phyloP scores from a whole-genome alignment of 2,888 invertebrate genomes.

The Toxonevra muliebris region DNA sequence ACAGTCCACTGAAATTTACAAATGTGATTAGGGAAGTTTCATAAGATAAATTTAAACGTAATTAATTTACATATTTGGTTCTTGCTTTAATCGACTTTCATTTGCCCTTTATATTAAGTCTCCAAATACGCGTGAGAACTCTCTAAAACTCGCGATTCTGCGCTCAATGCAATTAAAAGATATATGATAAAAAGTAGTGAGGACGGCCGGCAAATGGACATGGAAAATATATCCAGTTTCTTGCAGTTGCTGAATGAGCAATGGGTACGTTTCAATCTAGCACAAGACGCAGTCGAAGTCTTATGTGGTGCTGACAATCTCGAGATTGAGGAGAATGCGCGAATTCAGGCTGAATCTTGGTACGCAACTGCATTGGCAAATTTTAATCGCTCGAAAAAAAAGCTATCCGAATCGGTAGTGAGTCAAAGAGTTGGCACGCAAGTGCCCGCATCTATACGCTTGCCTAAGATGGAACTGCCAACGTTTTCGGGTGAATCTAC shows the following conservation, averaged over 20 bases:
- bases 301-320: background rate
- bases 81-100: no score
- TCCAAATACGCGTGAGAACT: no score
- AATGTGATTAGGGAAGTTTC: no score
- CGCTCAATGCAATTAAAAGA: constrained; percentile 1
- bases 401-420: background rate
- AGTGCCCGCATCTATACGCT: background rate
- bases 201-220: background rate
- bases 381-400: constrained; percentile 15
- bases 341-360: background rate
- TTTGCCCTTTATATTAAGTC: no score
- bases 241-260: background rate
- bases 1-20: no score
- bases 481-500: constrained; percentile 29
- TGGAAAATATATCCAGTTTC: background rate
- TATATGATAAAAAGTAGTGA: constrained; percentile 1
- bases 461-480: constrained; percentile 22
- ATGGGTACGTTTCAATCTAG: background rate
- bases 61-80: no score
- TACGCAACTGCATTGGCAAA: constrained; percentile 5
- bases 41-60: no score
- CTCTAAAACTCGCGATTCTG: background rate
- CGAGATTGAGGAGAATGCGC: constrained; percentile 1
- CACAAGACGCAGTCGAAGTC: background rate
- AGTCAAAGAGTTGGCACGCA: background rate